phyloP scores from a whole-genome alignment of 2,797 vertebrate species.

The Girardinus metallicus region DNA sequence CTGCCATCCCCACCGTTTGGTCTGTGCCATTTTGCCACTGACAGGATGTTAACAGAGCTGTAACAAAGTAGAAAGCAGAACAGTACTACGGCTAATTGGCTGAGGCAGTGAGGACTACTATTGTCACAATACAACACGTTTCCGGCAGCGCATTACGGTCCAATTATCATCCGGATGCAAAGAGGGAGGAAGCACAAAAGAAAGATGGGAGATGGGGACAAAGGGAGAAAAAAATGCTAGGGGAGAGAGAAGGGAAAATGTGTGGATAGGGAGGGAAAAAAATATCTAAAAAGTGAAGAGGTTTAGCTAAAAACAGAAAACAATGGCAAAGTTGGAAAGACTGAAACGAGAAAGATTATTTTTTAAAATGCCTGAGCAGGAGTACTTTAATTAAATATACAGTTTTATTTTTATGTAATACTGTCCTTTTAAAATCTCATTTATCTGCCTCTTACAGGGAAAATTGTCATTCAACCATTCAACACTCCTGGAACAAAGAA shows the following conservation, averaged over 20 bases:
- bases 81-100: conserved; percentile 69
- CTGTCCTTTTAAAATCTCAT: conserved; percentile 43
- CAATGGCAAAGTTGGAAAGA: conserved; percentile 3
- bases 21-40: conserved; percentile 54
- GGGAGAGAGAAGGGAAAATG: conserved; percentile 9
- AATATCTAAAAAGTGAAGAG: background rate
- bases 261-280: background rate
- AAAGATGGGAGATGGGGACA: conserved; percentile 17
- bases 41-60: conserved; percentile 67
- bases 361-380: conserved; percentile 27
- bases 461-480: conserved; percentile 40
- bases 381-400: conserved; percentile 23
- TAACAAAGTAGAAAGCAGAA: conserved; percentile 63
- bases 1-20: conserved; percentile 45
- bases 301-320: conserved; percentile 9
- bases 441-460: conserved; percentile 27
- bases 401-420: conserved; percentile 45
- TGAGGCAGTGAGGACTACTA: conserved; percentile 54
- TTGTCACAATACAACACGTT: conserved; percentile 55
- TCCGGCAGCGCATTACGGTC: conserved; percentile 60
- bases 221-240: conserved; percentile 8
- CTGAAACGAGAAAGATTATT: background rate
- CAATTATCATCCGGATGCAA: conserved; percentile 60
- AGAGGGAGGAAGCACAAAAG: conserved; percentile 28
- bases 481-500: background rate